These are phyloP conservation scores for Agapornis canus DNA, from an alignment of 2,797 vertebrate genomes.

Conservation along the genomic window DNA sequence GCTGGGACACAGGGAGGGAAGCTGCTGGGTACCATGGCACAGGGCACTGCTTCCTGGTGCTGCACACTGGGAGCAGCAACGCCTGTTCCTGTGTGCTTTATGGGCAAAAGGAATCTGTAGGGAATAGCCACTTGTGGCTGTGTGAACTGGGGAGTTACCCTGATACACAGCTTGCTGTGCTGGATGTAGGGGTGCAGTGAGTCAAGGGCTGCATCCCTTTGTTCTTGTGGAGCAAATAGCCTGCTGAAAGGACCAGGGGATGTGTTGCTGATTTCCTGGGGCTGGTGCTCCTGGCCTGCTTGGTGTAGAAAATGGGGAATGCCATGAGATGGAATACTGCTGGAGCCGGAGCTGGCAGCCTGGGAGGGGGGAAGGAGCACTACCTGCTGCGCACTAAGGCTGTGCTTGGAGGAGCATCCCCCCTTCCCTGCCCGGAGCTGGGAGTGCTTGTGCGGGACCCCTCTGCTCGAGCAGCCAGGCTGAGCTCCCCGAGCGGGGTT, in stretches of 20 bases:
- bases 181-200: neutral
- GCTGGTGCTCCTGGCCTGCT: neutral
- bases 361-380: neutral
- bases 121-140: neutral
- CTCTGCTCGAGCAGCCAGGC: neutral
- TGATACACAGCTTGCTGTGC: fast-evolving
- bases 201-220: neutral
- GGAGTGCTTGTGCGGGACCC: fast-evolving
- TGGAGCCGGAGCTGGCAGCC: fast-evolving
- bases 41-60: fast-evolving
- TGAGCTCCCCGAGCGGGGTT: fast-evolving
- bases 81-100: fast-evolving
- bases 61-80: neutral
- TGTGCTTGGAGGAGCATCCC: neutral
- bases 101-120: fast-evolving
- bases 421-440: fast-evolving
- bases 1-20: fast-evolving
- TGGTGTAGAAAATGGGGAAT: neutral
- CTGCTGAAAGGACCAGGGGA: neutral
- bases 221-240: neutral
- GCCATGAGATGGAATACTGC: fast-evolving
- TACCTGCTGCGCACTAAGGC: neutral
- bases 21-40: neutral
- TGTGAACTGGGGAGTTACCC: neutral
- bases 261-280: neutral